Evolutionary conservation across 1,140 invertebrate genomes (phyloP), one percentile per base, ranked within the genome.

Genomic region (Lanistes nyassanus): DNA sequence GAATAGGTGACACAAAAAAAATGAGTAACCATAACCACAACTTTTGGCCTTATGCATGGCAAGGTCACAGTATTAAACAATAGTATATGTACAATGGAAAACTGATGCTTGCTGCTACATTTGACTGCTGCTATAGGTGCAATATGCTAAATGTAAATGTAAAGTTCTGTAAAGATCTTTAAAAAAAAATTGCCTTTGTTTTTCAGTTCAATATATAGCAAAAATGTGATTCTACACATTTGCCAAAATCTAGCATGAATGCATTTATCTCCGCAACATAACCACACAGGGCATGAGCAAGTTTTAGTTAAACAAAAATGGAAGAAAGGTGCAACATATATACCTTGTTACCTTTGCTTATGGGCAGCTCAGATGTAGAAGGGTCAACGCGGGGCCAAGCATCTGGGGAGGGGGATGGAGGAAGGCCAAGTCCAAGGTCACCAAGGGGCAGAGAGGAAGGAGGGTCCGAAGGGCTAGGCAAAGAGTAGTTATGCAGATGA

Each of bases 271-370:
- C n/a, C n/a, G n/a, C 42, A 47, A 47, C 42, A 47, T 47, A 47
- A 16, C 29, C n/a, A 23, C 29, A n/a, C 56, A 60, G 56, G 56
- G 56, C 56, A 60, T 3, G 23, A 31, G 56, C 23, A 60, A 60
- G 56, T 31, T 60, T 60, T 26, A 23, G 23, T 37, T 31, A 67
- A 34, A 72, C 39, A 42, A 72, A 72, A 72, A 72, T 72, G 55
- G 70, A 72, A 72, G 56, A 72, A 72, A 72, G 67, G 62, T 68
- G 74, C 69, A 60, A 75, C 75, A 80, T 56, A 51, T 78, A 76
- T 78, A 78, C 79, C 79, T 80, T 76, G 74, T 80, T 77, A 80
- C 79, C 79, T 80, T 68, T 78, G 76, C 76, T 78, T 73, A 78
- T 16, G 34, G 71, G 66, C 76, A 70, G 76, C 60, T 78, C 71